These are phyloP conservation scores for Teinopalpus imperialis DNA, from an alignment of 2,888 invertebrate species.

Conservation along the genomic window DNA sequence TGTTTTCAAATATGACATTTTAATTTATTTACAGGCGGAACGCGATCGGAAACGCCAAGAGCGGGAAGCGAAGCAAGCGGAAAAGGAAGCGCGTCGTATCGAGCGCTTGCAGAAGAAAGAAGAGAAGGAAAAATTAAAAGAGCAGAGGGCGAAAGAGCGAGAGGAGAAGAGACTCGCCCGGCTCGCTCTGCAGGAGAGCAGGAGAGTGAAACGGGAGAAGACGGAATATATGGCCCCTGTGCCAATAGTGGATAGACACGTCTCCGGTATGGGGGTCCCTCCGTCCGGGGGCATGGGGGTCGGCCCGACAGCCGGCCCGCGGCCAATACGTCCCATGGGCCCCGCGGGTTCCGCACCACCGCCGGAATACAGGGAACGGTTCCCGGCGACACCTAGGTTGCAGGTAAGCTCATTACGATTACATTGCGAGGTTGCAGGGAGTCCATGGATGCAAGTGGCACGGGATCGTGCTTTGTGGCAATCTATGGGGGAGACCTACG, in stretches of 20 bases:
- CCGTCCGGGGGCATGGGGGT: constrained; percentile 28
- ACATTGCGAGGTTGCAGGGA: too few relatives aligned
- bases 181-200: constrained; percentile 67
- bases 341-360: constrained; percentile 18
- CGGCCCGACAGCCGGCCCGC: constrained; percentile 17
- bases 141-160: constrained; percentile 70
- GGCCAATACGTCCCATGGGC: background rate
- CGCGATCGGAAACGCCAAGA: constrained; percentile 80
- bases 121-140: constrained; percentile 71
- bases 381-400: constrained; percentile 51
- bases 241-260: constrained; percentile 39
- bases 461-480: too few relatives aligned
- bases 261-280: constrained; percentile 22
- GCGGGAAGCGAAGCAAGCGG: constrained; percentile 71
- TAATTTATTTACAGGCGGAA: constrained; percentile 55
- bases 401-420: constrained; percentile 40
- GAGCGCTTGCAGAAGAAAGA: constrained; percentile 76
- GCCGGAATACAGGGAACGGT: constrained; percentile 41
- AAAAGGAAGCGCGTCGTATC: constrained; percentile 71
- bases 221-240: constrained; percentile 36
- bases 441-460: too few relatives aligned
- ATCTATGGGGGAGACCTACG: too few relatives aligned
- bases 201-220: constrained; percentile 64
- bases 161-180: constrained; percentile 70
- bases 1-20: too few relatives aligned